A percentile compares a stretch with the other conserved stretches of the same genome.
Conservation (phyloP, 2,797 vertebrate species). For the Trichosurus vulpecula region DNA sequence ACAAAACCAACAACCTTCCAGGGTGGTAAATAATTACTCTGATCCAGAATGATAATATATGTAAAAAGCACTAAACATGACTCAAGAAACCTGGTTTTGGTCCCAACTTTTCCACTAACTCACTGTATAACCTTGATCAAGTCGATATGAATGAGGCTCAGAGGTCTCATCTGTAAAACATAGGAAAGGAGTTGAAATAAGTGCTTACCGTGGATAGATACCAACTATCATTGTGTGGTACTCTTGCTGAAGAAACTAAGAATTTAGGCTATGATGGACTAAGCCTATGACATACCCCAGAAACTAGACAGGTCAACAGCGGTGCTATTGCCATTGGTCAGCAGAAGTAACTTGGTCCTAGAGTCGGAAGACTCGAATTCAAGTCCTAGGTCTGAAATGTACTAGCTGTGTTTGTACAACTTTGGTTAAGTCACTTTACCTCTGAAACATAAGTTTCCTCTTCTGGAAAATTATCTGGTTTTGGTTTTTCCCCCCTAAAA, state of each 20-base stretch:
- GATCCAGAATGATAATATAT: not conserved
- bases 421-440: not conserved
- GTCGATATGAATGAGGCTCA: not conserved
- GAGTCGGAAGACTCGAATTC: not conserved
- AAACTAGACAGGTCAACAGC: not conserved
- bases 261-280: not conserved
- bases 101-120: not conserved
- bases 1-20: not conserved
- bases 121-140: not conserved
- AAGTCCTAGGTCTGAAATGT: not conserved
- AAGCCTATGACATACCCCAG: not conserved
- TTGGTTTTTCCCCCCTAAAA: not conserved
- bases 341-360: not conserved
- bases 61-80: not conserved
- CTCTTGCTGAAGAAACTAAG: not conserved
- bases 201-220: not conserved
- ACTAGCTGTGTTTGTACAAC: not conserved
- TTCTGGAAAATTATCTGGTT: constrained; percentile 2
- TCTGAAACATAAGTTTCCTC: not conserved
- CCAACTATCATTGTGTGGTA: not conserved
- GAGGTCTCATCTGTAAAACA: not conserved
- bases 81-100: not conserved
- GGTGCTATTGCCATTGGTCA: not conserved
- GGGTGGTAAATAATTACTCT: not conserved
- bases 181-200: not conserved